Percentiles rank a stretch among this genome's conserved stretches.
Conservation (phyloP, 2,888 invertebrate species). For the Yponomeuta malinellus region DNA sequence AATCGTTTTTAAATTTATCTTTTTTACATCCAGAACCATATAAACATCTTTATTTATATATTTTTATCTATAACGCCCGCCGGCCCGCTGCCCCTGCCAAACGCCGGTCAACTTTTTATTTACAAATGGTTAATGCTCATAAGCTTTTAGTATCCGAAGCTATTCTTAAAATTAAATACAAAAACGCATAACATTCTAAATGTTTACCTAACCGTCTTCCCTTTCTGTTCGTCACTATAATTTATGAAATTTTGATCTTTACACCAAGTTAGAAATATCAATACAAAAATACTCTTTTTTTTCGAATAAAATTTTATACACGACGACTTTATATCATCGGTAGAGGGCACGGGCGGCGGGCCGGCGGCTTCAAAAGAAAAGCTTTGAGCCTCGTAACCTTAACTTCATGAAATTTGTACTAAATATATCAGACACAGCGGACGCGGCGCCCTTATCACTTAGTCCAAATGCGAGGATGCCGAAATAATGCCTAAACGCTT, state of each 20-base stretch:
- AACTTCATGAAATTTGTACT: constrained; percentile 76
- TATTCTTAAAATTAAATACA: constrained; percentile 78
- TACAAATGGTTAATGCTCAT: constrained; percentile 84
- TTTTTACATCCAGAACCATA: constrained; percentile 76
- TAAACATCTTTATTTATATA: constrained; percentile 76
- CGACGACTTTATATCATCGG: constrained; percentile 63
- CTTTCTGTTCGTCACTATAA: constrained; percentile 70
- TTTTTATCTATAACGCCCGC: constrained; percentile 69
- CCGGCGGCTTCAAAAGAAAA: constrained; percentile 65
- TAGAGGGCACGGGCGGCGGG: constrained; percentile 44
- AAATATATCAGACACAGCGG: constrained; percentile 72
- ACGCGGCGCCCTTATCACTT: constrained; percentile 69
- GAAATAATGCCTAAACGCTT: constrained; percentile 67
- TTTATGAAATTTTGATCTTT: constrained; percentile 78
- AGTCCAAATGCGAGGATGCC: constrained; percentile 76
- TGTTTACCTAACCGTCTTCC: constrained; percentile 66
- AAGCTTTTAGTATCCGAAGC: constrained; percentile 79
- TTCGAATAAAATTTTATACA: constrained; percentile 75
- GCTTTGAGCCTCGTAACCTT: constrained; percentile 76
- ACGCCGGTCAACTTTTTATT: constrained; percentile 67
- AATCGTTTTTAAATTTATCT: constrained; percentile 55
- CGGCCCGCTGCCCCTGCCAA: constrained; percentile 45
- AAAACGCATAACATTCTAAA: constrained; percentile 75
- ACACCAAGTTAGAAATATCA: constrained; percentile 78
- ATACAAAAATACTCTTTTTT: constrained; percentile 78